These are phyloP conservation scores for Masnerella sp. DNA, from an alignment of 2,888 invertebrate genomes.

Conservation along the genomic window DNA sequence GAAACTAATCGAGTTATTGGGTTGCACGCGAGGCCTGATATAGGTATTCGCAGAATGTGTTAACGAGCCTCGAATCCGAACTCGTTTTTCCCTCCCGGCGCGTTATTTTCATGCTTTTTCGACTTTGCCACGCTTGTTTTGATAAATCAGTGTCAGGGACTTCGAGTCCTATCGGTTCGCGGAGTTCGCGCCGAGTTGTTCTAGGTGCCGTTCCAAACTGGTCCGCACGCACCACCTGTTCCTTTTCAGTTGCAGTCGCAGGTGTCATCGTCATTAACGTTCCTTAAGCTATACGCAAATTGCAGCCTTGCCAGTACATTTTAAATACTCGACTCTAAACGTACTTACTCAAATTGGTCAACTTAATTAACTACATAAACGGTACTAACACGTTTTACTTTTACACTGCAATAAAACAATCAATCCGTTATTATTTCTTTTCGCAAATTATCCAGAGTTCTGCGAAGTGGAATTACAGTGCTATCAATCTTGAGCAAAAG, in stretches of 20 bases:
- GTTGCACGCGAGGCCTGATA: slow-evolving; percentile 64
- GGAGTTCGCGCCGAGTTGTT: not conserved
- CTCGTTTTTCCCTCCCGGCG: slow-evolving; percentile 37
- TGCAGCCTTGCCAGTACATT: no score
- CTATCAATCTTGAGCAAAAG: no score
- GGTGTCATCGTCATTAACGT: no score
- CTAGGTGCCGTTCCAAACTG: slow-evolving; percentile 19
- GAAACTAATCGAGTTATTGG: slow-evolving; percentile 67
- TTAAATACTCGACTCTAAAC: no score
- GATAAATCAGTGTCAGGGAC: slow-evolving; percentile 44
- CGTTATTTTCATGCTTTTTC: slow-evolving; percentile 18
- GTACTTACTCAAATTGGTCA: no score
- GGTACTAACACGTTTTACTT: no score
- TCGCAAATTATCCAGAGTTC: no score
- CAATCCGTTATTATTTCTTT: no score
- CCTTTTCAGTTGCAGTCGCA: slow-evolving; percentile 16
- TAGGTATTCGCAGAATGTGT: slow-evolving; percentile 59
- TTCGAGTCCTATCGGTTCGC: not conserved
- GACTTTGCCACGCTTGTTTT: not conserved
- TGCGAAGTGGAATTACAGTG: no score
- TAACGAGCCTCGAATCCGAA: slow-evolving; percentile 57
- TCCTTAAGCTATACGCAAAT: no score
- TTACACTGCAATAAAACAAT: no score
- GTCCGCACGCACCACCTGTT: slow-evolving; percentile 36
- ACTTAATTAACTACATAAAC: no score